Evolutionary conservation across 2,888 invertebrate genomes (phyloP).

Genomic region (Sarcophaga subvicina): DNA sequence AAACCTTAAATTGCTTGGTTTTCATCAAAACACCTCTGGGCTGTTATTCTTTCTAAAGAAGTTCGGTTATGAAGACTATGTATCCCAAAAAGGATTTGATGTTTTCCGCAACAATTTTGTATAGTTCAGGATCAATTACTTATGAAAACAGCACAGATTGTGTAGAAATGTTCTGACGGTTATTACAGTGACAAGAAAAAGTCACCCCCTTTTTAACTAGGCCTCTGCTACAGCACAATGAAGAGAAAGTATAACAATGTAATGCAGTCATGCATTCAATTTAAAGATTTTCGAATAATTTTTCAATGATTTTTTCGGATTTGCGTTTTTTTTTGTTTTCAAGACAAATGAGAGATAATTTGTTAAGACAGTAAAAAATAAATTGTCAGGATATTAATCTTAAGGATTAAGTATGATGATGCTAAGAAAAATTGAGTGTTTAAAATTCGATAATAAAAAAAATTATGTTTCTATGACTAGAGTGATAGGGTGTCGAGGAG

Average conservation of each 20-base stretch:
- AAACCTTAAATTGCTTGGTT: too few species aligned
- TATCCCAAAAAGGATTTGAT: neutral
- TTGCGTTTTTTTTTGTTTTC: too few species aligned
- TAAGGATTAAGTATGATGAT: constrained; percentile 6
- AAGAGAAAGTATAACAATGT: too few species aligned
- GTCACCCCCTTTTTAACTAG: constrained; percentile 9
- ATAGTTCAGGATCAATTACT: constrained; percentile 32
- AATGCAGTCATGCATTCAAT: constrained; percentile 1
- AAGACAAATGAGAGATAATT: neutral
- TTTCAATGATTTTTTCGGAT: constrained; percentile 5
- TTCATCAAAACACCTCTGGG: too few species aligned
- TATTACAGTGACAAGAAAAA: neutral
- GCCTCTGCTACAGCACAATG: too few species aligned
- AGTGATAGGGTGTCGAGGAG: neutral
- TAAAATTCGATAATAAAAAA: constrained; percentile 3
- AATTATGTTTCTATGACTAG: neutral
- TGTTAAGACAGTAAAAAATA: constrained; percentile 24
- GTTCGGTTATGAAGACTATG: neutral
- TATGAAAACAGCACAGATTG: too few species aligned
- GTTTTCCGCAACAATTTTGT: constrained; percentile 3
- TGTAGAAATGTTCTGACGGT: too few species aligned
- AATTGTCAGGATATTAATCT: constrained; percentile 49
- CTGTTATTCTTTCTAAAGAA: too few species aligned
- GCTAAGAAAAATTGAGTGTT: constrained; percentile 4
- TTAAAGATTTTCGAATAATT: neutral